Evolutionary conservation across 2,797 vertebrate genomes (phyloP).

Genomic region (Cuculus canorus): DNA sequence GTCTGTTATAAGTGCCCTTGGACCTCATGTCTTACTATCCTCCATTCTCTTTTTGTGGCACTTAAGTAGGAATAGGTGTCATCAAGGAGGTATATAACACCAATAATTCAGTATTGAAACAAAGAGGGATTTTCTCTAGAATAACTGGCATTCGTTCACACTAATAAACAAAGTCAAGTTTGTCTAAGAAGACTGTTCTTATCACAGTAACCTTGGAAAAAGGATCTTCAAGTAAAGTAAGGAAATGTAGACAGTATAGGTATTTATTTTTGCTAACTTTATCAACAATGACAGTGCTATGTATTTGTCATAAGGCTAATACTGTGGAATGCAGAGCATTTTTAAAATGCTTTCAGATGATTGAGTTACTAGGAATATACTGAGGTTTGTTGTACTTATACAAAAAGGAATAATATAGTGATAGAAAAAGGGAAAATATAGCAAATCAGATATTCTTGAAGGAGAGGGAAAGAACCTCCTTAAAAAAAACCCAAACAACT

Average conservation of each 20-base stretch:
- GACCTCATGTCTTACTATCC: conserved; percentile 24
- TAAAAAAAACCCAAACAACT: not conserved
- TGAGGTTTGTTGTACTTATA: not conserved
- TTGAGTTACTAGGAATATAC: not conserved
- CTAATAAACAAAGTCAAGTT: not conserved
- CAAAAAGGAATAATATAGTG: not conserved
- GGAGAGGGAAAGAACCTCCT: not conserved
- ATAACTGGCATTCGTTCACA: not conserved
- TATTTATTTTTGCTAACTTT: not conserved
- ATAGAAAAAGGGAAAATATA: not conserved
- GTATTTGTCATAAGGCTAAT: not conserved
- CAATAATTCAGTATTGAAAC: not conserved
- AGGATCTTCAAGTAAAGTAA: not conserved
- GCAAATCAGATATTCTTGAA: not conserved
- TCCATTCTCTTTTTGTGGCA: not conserved
- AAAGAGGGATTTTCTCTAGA: not conserved
- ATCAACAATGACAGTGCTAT: not conserved
- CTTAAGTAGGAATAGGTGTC: not conserved
- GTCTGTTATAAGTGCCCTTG: not conserved
- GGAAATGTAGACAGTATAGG: not conserved
- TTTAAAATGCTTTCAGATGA: not conserved
- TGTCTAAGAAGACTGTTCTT: not conserved
- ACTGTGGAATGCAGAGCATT: not conserved
- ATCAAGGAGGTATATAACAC: not conserved
- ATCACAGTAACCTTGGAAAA: not conserved